phyloP scores from a whole-genome alignment of 2,797 vertebrate genomes.

The Danio tinwini region DNA sequence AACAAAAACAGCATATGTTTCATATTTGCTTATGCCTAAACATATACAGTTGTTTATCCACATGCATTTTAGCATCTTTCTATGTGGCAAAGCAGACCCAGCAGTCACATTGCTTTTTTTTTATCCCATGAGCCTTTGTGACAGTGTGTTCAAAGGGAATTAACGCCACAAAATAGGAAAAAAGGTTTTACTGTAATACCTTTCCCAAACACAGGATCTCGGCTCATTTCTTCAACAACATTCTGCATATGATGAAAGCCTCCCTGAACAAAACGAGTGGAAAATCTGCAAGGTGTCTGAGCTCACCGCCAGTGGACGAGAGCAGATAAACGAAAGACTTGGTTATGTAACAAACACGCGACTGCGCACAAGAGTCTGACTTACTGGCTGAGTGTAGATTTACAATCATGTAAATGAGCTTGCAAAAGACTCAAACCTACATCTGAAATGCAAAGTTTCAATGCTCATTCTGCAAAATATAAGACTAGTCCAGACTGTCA shows the following conservation, averaged over 20 bases:
- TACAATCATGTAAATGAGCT: neutral
- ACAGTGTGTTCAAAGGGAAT: slow-evolving; percentile 36
- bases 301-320: slow-evolving; percentile 27
- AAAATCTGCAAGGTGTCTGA: slow-evolving; percentile 41
- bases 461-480: neutral
- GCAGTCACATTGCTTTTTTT: neutral
- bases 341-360: slow-evolving; percentile 34
- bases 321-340: neutral
- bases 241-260: slow-evolving; percentile 35
- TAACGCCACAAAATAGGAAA: slow-evolving; percentile 44
- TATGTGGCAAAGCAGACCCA: neutral
- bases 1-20: neutral
- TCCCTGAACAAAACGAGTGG: slow-evolving; percentile 28
- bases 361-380: neutral
- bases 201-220: slow-evolving; percentile 42
- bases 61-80: neutral
- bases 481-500: neutral
- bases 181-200: slow-evolving; percentile 41
- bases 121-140: slow-evolving; percentile 28
- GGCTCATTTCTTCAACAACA: slow-evolving; percentile 27
- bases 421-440: neutral
- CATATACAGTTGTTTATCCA: neutral
- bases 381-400: neutral
- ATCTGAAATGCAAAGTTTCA: slow-evolving; percentile 5
- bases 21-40: too few relatives aligned